These are phyloP conservation scores for Achroia grisella DNA, from an alignment of 1,140 invertebrate species.

Conservation along the genomic window DNA sequence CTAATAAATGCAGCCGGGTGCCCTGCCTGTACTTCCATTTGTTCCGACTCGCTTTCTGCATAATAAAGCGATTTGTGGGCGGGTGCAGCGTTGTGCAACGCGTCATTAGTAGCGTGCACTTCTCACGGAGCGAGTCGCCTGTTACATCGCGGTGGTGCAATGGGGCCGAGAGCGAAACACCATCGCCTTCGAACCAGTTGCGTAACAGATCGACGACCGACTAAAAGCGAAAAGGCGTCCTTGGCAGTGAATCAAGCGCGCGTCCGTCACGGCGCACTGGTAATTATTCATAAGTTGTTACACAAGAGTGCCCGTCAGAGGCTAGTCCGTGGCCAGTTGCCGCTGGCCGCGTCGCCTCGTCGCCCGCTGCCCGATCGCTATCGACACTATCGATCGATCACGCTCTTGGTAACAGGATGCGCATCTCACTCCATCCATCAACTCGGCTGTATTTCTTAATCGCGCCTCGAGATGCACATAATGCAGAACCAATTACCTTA, in stretches of 20 bases:
- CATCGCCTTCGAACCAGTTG: conserved; percentile 6
- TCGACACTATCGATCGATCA: conserved; percentile 25
- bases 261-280: conserved; percentile 23
- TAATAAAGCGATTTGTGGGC: conserved; percentile 33
- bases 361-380: conserved; percentile 19
- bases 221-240: conserved; percentile 42
- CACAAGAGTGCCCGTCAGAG: conserved; percentile 15
- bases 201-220: conserved; percentile 28
- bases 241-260: conserved; percentile 35
- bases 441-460: conserved; percentile 26
- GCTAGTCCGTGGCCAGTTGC: background rate
- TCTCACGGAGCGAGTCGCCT: conserved; percentile 11
- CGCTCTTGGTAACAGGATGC: conserved; percentile 12
- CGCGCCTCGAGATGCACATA: conserved; percentile 13
- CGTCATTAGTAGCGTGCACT: conserved; percentile 23
- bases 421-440: conserved; percentile 27
- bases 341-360: conserved; percentile 9
- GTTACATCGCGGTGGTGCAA: conserved; percentile 10
- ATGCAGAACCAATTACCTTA: background rate
- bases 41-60: conserved; percentile 31
- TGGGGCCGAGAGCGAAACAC: conserved; percentile 19
- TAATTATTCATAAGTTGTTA: conserved; percentile 30
- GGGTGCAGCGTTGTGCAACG: conserved; percentile 16
- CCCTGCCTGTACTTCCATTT: conserved; percentile 10
- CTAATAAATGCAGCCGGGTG: conserved; percentile 12